Evolutionary conservation across 2,797 vertebrate species (phyloP), one percentile per base, ranked within the genome.

Genomic region (Scomberomorus guttatus): DNA sequence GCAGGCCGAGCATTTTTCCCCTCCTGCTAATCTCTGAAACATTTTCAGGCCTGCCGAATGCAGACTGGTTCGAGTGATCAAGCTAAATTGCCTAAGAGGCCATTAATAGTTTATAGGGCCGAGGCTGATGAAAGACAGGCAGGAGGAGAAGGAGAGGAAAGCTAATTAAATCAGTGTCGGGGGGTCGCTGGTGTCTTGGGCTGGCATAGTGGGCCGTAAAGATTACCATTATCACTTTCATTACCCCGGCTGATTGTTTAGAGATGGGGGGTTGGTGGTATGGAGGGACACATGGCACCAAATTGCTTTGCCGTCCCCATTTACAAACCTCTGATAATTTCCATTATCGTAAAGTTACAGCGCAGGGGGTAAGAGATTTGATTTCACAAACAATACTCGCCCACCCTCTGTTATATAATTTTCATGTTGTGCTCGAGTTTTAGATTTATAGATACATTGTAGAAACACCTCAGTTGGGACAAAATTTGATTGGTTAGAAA

Each of bases 201-300:
- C 85, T 82, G 86, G 89, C 88, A 92, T 77, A 86, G 92, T 93
- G 93, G 90, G 83, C 89, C 48, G 85, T 93, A 93, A 94, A 93
- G 92, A 94, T 93, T 92, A 94, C 83, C 92, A 93, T 94, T 93
- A 94, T 93, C 91, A 86, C 89, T 92, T 93, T 91, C 92, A 94
- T 94, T 93, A 94, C 89, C 77, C 84, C 10, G 64, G 81, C 76
- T 92, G 83, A 93, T 91, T 92, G 92, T 90, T 90, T 90, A 76
- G 89, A 85, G 82, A 75, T 70, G 29, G 25, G 10, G 18, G 18
- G 27, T 51, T 22, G 17, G 54, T 10, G 14, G 17, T 52, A 7
- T 37, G 64, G 68, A 79, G 78, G 80, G 73, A 65, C 72, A 77
- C 39, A 64, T 84, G 82, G 75, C 79, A 86, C 85, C 75, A 86